Evolutionary conservation across 2,888 invertebrate species (phyloP), one percentile per base, ranked within the genome.

Genomic region (Protophormia terraenovae): DNA sequence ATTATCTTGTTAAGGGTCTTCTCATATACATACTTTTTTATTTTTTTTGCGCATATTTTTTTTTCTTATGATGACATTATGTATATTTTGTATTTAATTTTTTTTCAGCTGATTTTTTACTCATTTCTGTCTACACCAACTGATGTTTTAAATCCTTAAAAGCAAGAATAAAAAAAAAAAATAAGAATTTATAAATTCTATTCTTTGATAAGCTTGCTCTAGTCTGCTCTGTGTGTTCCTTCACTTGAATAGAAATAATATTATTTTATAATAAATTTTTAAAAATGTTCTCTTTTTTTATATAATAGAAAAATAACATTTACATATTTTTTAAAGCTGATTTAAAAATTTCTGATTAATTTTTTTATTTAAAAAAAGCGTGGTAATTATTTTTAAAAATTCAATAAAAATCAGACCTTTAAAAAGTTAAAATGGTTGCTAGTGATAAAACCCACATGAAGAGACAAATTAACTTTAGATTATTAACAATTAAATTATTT

Each of bases 1-100:
- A 55, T 72, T 78, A 69, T 62, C 50, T 69, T 69, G 69, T 53
- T 62, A 50, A 69, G 35, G 69, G 62, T 78, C 78, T 62, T 69
- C 22, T 69, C 35, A 64, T 7, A 38, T 38, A 38, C 38, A 38
- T 12, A 14, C 0, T n/a, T n/a, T n/a, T n/a, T n/a, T n/a, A n/a
- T n/a, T n/a, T n/a, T n/a, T n/a, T n/a, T n/a, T n/a, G n/a, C n/a
- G n/a, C n/a, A n/a, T n/a, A n/a, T 29, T 19, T 32, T 14, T 53
- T 6, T 24, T 32, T 53, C 5, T n/a, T 53, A 53, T 8, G 35
- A 53, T 53, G 53, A 69, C 35, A 69, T 53, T 69, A n/a, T n/a
- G n/a, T n/a, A n/a, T 22, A 53, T 24, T 8, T 22, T 22, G 19
- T 12, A 12, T 19, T 19, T 50, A 22, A 1, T 12, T 45, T n/a